Conservation (phyloP, 2,113 vertebrate genomes). For the Leucoraja erinaceus region DNA sequence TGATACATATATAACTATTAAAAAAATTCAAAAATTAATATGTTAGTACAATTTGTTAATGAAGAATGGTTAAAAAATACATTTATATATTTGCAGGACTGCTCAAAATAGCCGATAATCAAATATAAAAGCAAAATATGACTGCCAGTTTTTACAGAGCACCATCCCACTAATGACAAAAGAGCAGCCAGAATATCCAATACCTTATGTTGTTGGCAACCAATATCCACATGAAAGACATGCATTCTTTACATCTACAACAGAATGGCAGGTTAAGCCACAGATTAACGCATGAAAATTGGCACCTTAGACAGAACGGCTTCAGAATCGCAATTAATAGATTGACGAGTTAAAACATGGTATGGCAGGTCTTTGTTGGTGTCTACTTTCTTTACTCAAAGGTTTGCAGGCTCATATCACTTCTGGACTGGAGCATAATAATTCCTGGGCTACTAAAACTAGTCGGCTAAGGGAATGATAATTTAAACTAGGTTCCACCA, state of each 20-base stretch:
- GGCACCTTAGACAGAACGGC: not conserved
- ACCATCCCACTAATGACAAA: not conserved
- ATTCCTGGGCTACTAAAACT: not conserved
- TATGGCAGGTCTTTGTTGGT: not conserved
- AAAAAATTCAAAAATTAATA: constrained; percentile 42
- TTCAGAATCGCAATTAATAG: not conserved
- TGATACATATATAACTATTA: constrained; percentile 97
- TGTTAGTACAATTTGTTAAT: not conserved
- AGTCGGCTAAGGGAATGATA: not conserved
- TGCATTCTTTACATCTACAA: not conserved
- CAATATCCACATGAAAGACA: not conserved
- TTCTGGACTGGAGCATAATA: not conserved
- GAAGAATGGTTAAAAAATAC: constrained; percentile 34
- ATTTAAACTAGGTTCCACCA: not conserved
- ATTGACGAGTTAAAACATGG: not conserved
- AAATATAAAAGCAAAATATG: not conserved
- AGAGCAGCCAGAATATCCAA: not conserved
- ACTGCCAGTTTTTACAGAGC: not conserved
- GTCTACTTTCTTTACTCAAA: not conserved
- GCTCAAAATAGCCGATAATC: not conserved
- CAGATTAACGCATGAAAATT: not conserved
- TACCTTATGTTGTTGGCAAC: not conserved
- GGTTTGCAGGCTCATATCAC: not conserved
- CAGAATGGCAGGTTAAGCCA: not conserved
- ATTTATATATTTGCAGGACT: not conserved